Evolutionary conservation across 2,797 vertebrate species (phyloP).

Genomic region (Benthosema pterotum): DNA sequence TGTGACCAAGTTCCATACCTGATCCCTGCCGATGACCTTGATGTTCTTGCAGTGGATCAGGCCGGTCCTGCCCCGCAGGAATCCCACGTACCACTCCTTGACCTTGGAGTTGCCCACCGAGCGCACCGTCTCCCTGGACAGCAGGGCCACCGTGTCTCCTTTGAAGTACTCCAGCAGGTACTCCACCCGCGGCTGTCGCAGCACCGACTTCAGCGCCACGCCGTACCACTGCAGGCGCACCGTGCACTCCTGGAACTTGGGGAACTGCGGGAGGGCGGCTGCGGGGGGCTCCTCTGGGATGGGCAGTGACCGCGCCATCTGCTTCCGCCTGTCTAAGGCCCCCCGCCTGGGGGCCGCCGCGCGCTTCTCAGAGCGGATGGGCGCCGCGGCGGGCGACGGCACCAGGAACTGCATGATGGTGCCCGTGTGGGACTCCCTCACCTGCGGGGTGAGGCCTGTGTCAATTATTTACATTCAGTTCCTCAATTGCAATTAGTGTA

Average conservation of each 20-base stretch:
- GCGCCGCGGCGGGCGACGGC: conserved; percentile 84
- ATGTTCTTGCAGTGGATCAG: conserved; percentile 94
- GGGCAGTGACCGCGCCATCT: conserved; percentile 67
- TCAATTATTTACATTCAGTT: no score
- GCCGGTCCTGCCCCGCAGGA: conserved; percentile 88
- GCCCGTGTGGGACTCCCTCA: conserved; percentile 71
- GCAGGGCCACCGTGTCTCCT: conserved; percentile 92
- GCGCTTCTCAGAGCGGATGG: conserved; percentile 75
- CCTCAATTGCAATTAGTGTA: no score
- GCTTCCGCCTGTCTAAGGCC: conserved; percentile 68
- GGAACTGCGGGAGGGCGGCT: conserved; percentile 71
- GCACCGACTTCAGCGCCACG: conserved; percentile 90
- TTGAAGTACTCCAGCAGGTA: conserved; percentile 98
- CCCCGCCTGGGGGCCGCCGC: conserved; percentile 31
- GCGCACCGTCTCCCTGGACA: conserved; percentile 88
- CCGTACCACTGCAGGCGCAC: conserved; percentile 86
- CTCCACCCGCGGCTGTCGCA: conserved; percentile 90
- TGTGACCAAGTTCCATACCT: conserved; percentile 37
- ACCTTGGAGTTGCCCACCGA: conserved; percentile 91
- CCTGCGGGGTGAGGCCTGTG: conserved; percentile 30
- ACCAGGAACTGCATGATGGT: conserved; percentile 83
- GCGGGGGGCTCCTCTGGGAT: conserved; percentile 76
- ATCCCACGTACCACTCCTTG: conserved; percentile 95
- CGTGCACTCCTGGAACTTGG: conserved; percentile 83
- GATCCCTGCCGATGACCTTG: conserved; percentile 89